Evolutionary conservation across 2,797 vertebrate species (phyloP), one percentile per base, ranked within the genome.

Genomic region (Pangasius macronema): DNA sequence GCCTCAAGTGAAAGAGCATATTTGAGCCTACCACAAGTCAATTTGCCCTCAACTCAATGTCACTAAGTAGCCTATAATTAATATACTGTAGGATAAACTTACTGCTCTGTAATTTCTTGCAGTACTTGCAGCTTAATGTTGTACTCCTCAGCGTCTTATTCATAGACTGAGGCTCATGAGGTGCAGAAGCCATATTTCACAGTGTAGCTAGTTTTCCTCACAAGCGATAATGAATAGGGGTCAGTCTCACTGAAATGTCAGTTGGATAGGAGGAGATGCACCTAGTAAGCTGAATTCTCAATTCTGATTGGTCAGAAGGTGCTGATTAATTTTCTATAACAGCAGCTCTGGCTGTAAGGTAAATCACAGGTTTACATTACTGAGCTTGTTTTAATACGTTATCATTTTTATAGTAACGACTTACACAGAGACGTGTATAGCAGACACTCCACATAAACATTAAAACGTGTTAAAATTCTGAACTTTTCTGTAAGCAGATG

Each of bases 291-390:
- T 24, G 70, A 73, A 46, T 46, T n/a, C 70, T 49, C 42, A 27
- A 13, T 49, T 75, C 42, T 75, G 72, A 75, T 49, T 75, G 72
- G 42, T 75, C 72, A 75, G 42, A 75, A 75, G 22, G 72, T 75
- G 22, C 72, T n/a, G 24, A 7, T 46, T 73, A n/a, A 75, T 49
- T 13, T 27, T 22, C 20, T 39, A 10, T 72, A 39, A 70, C 14
- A 6, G 5, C 24, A 68, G 14, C 30, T 16, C 30, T 68, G 65
- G 36, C 68, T 4, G 2, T 39, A 27, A 75, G 72, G 3, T 46
- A 75, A 27, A 75, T 75, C 39, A 27, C 11, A 13, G 42, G 42
- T 72, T 72, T 42, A 73, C 11, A 27, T 22, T 42, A 72, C 5
- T 10, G 36, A 42, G 18, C 39, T 46, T 42, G 68, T 42, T 18